A percentile compares a stretch with the other conserved stretches of the same genome.
phyloP scores from a whole-genome alignment of 2,888 invertebrate species.

The Barypeithes pellucidus region DNA sequence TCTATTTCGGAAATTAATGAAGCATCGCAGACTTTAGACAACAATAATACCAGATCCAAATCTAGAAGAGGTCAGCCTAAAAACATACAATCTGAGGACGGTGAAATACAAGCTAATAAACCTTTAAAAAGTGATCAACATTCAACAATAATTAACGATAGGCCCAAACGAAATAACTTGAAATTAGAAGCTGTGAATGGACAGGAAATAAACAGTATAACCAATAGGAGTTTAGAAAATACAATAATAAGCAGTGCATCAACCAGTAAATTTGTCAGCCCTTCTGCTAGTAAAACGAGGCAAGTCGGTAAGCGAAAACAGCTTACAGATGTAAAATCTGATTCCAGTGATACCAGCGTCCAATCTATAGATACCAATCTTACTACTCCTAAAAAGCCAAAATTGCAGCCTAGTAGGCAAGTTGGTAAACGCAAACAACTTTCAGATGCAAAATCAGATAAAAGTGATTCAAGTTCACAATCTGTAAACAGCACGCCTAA shows the following conservation, averaged over 20 bases:
- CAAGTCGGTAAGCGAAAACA: constrained; percentile 17
- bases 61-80: neutral
- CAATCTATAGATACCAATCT: constrained; percentile 14
- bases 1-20: constrained; percentile 20
- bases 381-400: constrained; percentile 46
- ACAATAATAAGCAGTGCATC: neutral
- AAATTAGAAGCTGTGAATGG: neutral
- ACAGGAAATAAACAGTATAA: neutral
- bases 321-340: neutral
- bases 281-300: constrained; percentile 2
- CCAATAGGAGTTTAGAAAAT: neutral
- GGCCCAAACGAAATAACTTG: neutral
- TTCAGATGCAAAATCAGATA: constrained; percentile 4
- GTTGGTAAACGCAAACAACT: constrained; percentile 19
- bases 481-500: constrained; percentile 44
- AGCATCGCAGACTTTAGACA: neutral
- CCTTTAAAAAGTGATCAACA: neutral
- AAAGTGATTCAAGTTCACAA: constrained; percentile 31
- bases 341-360: constrained; percentile 26
- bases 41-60: neutral
- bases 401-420: constrained; percentile 23
- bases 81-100: neutral
- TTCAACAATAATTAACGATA: neutral
- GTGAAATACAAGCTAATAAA: constrained; percentile 1
- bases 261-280: neutral